Evolutionary conservation across 2,797 vertebrate species (phyloP), one percentile per base, ranked within the genome.

Genomic region (Eremophila alpestris): DNA sequence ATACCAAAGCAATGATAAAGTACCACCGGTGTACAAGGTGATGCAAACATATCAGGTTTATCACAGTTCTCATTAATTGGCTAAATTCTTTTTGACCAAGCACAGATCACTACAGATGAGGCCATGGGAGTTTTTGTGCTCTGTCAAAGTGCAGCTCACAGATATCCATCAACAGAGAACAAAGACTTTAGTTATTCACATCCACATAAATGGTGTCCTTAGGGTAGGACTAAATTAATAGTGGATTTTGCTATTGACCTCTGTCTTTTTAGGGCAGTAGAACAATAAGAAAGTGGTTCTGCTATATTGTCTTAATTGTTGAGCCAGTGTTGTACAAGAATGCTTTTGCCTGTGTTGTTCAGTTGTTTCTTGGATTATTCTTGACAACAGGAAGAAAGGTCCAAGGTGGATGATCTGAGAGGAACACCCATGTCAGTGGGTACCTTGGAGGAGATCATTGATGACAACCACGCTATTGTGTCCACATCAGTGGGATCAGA

Each of bases 341-440:
- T 23, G 13, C 12, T 79, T 92, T 79, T 65, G 20, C 60, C 22
- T n/a, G 73, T 46, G 6, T 74, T 51, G 63, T 68, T n/a, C 70
- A 38, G 17, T 29, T 30, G 13, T 40, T 89, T 74, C 45, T 60
- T 45, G 46, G 34, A 1, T 48, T 68, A 22, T 51, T 89, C 29
- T 68, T 83, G 43, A 27, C 64, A 81, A 79, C 95, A 99, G 99
- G 99, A 99, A 93, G 99, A 99, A 85, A 98, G 99, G 87, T 99
- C 99, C 29, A 99, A 99, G 95, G 99, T 99, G 55, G 99, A 99
- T 62, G 99, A 99, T 89, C 98, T 99, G 95, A 98, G 99, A 46
- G 99, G 99, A n/a, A 99, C 99, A 6, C 99, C 99, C 0, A 99
- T 99, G 99, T 99, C 99, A 0, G 99, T 99, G 34, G 99, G 99